Evolutionary conservation across 2,888 invertebrate genomes (phyloP).

Genomic region (Pachliopta kotzebuea): DNA sequence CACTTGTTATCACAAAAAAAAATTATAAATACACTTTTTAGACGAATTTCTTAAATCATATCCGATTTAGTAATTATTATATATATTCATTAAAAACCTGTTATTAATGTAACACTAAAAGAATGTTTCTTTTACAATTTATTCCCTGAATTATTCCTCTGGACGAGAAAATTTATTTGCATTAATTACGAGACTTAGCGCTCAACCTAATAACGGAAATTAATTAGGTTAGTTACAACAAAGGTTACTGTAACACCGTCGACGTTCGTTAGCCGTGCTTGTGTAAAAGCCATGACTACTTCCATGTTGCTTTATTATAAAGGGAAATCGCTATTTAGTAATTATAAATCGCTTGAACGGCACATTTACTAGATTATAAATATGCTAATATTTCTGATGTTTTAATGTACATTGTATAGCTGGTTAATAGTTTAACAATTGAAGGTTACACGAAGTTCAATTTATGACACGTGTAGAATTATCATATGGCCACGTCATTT

Average conservation of each 20-base stretch:
- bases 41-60: too few relatives aligned
- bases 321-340: slow-evolving; percentile 16
- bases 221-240: slow-evolving; percentile 26
- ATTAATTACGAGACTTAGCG: slow-evolving; percentile 1
- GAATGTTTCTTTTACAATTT: too few relatives aligned
- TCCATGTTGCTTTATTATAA: not conserved
- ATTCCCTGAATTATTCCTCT: too few relatives aligned
- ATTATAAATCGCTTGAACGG: slow-evolving; percentile 16
- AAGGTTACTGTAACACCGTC: slow-evolving; percentile 16
- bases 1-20: not conserved
- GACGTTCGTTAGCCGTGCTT: not conserved
- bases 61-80: too few relatives aligned
- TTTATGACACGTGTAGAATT: slow-evolving; percentile 2
- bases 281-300: not conserved
- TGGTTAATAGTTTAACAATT: not conserved
- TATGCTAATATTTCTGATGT: slow-evolving; percentile 23
- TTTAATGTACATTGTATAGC: not conserved
- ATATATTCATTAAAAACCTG: not conserved
- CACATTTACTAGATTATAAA: slow-evolving; percentile 24
- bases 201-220: slow-evolving; percentile 10
- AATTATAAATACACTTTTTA: too few relatives aligned
- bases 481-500: not conserved
- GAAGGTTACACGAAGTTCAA: not conserved
- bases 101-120: not conserved
- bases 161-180: not conserved